Evolutionary conservation across 2,888 invertebrate species (phyloP).

Genomic region (Cryptus armator): DNA sequence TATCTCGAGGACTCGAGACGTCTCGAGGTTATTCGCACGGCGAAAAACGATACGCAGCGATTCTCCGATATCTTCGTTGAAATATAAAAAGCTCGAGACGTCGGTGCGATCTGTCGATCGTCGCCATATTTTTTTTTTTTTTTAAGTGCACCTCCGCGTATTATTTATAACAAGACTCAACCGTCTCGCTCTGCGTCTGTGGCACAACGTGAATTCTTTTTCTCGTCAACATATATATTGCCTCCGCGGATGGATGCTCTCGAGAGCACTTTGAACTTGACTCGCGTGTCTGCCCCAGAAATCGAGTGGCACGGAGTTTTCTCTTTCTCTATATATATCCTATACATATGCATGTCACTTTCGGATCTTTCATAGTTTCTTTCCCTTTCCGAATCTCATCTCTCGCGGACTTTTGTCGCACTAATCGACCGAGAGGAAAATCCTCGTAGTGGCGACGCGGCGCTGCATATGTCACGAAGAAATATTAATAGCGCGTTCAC

Average conservation of each 20-base stretch:
- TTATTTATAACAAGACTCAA: conserved; percentile 34
- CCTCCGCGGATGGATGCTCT: background rate
- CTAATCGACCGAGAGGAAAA: too few species aligned
- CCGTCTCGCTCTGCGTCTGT: conserved; percentile 4
- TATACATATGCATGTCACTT: background rate
- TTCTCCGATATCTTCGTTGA: conserved; percentile 7
- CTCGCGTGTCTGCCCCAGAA: conserved; percentile 54
- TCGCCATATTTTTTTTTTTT: background rate
- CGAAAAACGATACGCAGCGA: background rate
- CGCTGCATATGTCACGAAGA: background rate
- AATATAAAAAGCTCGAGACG: conserved; percentile 14
- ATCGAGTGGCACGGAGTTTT: conserved; percentile 46
- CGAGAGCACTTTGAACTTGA: conserved; percentile 52
- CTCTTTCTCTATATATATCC: conserved; percentile 21
- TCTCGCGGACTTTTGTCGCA: background rate
- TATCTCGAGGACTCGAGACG: conserved; percentile 49
- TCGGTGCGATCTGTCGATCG: conserved; percentile 29
- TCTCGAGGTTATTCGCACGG: conserved; percentile 35
- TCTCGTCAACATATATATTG: background rate
- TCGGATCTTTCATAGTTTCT: background rate
- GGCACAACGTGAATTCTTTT: background rate
- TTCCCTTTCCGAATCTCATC: background rate
- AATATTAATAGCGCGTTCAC: background rate
- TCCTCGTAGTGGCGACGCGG: too few species aligned
- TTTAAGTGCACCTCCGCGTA: background rate